These are phyloP conservation scores for Zingel zingel DNA, from an alignment of 2,113 vertebrate genomes.

Conservation along the genomic window DNA sequence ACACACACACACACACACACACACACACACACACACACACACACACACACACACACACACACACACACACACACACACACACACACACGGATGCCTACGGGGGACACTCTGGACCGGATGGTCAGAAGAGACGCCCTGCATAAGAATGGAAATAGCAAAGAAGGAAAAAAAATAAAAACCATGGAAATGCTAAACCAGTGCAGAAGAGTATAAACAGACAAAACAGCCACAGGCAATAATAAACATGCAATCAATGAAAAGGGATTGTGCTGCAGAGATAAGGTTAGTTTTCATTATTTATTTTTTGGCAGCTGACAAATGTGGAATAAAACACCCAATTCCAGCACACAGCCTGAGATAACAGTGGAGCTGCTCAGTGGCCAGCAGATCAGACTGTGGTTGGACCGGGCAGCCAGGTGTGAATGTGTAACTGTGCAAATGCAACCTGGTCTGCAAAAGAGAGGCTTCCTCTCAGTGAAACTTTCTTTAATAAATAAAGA, in stretches of 20 bases:
- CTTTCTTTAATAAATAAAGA: no score
- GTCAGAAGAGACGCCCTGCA: slow-evolving; percentile 73
- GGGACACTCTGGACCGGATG: slow-evolving; percentile 53
- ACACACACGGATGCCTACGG: slow-evolving; percentile 25
- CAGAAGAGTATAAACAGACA: slow-evolving; percentile 69
- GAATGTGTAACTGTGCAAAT: no score
- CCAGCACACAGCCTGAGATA: neutral
- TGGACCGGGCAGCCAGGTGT: no score
- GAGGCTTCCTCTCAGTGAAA: no score
- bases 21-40: slow-evolving; percentile 51
- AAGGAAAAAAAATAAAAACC: slow-evolving; percentile 46
- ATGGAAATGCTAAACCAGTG: slow-evolving; percentile 38
- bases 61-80: slow-evolving; percentile 54
- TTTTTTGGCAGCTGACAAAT: slow-evolving; percentile 59
- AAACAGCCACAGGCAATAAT: slow-evolving; percentile 65
- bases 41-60: slow-evolving; percentile 12
- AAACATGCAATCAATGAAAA: slow-evolving; percentile 75
- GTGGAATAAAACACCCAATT: slow-evolving; percentile 26
- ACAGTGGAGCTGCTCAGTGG: no score
- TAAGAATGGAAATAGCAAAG: slow-evolving; percentile 79
- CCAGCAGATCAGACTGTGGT: no score
- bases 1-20: slow-evolving; percentile 37
- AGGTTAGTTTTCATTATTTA: slow-evolving; percentile 46
- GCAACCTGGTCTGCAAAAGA: no score
- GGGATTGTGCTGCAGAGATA: slow-evolving; percentile 60